phyloP scores from a whole-genome alignment of 1,140 invertebrate species.

The Amyelois transitella region DNA sequence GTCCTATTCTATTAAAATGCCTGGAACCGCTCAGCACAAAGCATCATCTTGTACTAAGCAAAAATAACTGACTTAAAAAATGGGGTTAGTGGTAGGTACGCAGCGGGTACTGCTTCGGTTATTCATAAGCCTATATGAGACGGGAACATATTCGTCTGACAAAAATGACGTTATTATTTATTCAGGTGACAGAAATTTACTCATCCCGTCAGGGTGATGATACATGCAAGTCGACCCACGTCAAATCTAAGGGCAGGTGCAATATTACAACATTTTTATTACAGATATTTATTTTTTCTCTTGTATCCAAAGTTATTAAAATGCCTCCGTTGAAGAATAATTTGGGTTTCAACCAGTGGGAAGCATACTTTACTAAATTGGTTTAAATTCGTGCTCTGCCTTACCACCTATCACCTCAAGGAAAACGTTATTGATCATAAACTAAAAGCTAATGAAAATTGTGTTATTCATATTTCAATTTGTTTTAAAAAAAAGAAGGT shows the following conservation, averaged over 20 bases:
- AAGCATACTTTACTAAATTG: too few relatives aligned
- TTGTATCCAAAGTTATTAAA: background rate
- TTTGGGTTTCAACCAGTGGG: too few relatives aligned
- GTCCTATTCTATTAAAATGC: too few relatives aligned
- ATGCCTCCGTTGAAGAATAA: too few relatives aligned
- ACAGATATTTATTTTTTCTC: slow-evolving; percentile 34
- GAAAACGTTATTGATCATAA: too few relatives aligned
- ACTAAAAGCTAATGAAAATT: background rate
- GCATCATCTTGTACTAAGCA: too few relatives aligned
- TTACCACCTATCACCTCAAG: too few relatives aligned
- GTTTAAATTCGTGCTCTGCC: too few relatives aligned
- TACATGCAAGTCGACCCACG: slow-evolving; percentile 55
- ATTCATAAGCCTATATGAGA: slow-evolving; percentile 23
- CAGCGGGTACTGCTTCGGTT: slow-evolving; percentile 2
- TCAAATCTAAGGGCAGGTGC: slow-evolving; percentile 58
- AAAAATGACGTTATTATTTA: slow-evolving; percentile 51
- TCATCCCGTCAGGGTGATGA: slow-evolving; percentile 49
- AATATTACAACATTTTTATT: slow-evolving; percentile 61
- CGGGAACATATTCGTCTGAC: slow-evolving; percentile 28
- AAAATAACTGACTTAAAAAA: background rate
- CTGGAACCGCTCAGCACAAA: too few relatives aligned
- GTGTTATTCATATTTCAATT: slow-evolving; percentile 8
- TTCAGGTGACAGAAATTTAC: slow-evolving; percentile 58
- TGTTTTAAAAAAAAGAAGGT: background rate
- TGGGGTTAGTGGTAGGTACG: background rate